phyloP scores from a whole-genome alignment of 2,113 vertebrate species.

The Peucedramus taeniatus region DNA sequence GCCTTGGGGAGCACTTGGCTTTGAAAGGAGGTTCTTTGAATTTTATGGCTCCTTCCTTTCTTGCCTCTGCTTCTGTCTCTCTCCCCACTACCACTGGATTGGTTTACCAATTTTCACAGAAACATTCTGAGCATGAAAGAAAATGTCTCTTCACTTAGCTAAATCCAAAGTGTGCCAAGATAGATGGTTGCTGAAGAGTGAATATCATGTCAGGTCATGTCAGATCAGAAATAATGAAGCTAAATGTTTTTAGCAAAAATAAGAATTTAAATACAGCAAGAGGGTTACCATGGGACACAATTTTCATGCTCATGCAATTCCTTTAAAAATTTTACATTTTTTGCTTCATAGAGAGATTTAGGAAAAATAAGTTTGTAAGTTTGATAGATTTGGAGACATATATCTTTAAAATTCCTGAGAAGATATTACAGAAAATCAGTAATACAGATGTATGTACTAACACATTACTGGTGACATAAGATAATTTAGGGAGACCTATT shows the following conservation, averaged over 20 bases:
- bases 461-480: background rate
- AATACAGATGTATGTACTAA: background rate
- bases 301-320: background rate
- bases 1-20: background rate
- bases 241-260: background rate
- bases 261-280: background rate
- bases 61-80: background rate
- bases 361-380: background rate
- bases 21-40: background rate
- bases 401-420: background rate
- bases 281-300: background rate
- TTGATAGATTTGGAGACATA: background rate
- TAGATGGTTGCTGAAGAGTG: background rate
- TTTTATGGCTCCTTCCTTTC: background rate
- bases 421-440: background rate
- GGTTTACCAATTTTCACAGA: background rate
- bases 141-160: background rate
- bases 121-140: background rate
- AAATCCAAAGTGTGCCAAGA: background rate
- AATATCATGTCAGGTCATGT: background rate
- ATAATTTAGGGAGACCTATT: background rate
- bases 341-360: background rate
- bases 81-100: background rate
- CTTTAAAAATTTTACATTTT: background rate
- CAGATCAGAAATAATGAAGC: background rate